Percentiles rank a stretch among this genome's conserved stretches.
phyloP scores from a whole-genome alignment of 2,797 vertebrate genomes.

The Coranthus polyacanthus region DNA sequence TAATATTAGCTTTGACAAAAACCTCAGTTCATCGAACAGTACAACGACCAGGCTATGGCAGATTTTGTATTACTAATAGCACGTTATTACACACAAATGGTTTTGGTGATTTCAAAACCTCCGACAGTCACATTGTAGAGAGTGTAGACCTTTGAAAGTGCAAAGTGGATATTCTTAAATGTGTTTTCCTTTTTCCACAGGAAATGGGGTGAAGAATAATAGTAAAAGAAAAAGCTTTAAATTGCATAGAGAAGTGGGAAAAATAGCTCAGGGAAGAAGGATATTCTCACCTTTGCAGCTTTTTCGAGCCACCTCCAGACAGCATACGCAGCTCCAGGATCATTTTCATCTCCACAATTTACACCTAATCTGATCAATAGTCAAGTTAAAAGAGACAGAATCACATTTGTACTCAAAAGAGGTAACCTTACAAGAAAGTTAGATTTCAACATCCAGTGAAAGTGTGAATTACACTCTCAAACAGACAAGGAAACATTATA shows the following conservation, averaged over 20 bases:
- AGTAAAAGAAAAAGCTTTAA: slow-evolving; percentile 15
- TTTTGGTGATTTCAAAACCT: slow-evolving; percentile 50
- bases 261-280: slow-evolving; percentile 21
- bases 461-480: background rate
- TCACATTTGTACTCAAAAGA: slow-evolving; percentile 37
- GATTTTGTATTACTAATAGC: slow-evolving; percentile 14
- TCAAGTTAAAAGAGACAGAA: slow-evolving; percentile 31
- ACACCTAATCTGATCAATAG: slow-evolving; percentile 51
- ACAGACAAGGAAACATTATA: slow-evolving; percentile 26
- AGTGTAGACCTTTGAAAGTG: slow-evolving; percentile 37
- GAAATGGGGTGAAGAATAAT: slow-evolving; percentile 49
- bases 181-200: slow-evolving; percentile 50
- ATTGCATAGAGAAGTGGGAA: slow-evolving; percentile 24
- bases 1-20: no score
- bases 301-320: slow-evolving; percentile 20
- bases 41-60: background rate
- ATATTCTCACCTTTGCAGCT: slow-evolving; percentile 43
- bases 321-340: slow-evolving; percentile 32
- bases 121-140: slow-evolving; percentile 23
- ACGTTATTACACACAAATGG: slow-evolving; percentile 16
- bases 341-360: slow-evolving; percentile 27
- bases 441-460: slow-evolving; percentile 41
- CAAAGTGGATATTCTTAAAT: slow-evolving; percentile 45
- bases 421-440: slow-evolving; percentile 22
- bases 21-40: slow-evolving; percentile 13